Base-by-base conservation (phyloP, 2,797 vertebrate genomes). In the Balearica regulorum region DNA sequence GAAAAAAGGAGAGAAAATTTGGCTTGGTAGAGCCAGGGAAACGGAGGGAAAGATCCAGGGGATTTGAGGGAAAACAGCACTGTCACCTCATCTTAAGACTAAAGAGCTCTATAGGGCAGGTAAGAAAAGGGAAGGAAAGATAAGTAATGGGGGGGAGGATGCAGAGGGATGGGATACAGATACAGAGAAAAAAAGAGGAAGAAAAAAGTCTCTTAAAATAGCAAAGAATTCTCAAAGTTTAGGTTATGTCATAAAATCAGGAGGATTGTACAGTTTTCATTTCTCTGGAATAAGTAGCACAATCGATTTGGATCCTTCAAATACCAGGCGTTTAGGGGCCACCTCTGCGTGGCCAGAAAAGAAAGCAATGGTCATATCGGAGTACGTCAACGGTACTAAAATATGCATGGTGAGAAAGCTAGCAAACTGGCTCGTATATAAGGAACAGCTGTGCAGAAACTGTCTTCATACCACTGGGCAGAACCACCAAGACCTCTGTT, bases 381-480 rank as follows among this genome's bases (percentile, higher is more conserved):
- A 66, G 53, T 66, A 28, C 29, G 61, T 70, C 81, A 62, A 29
- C 0, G 7, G 44, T 48, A 79, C 75, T 91, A 65, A 85, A 94
- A 70, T 66, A 91, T 28, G n/a, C 91, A 79, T 49, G 46, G 48
- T 84, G 75, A 78, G 65, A 79, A 91, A 65, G 68, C 4, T 78
- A 93, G 83, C 35, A 79, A 91, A 70, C 70, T 93, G 87, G 80
- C 64, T 83, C n/a, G 25, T 29, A 17, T 54, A 31, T 3, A 69
- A 78, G 61, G 76, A 96, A 93, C 72, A 87, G 69, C 89, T 94
- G 92, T 90, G 73, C 87, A 90, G 71, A 90, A 95, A 79, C 60
- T 78, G 83, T 93, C 94, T 90, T 65, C 53, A 5, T 28, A 83
- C 78, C 92, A 51, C 82, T 76, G 28, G 1, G 26, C n/a, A 16